Base-by-base conservation (phyloP, 1,140 invertebrate genomes). In the Diplogasteroides magnus region DNA sequence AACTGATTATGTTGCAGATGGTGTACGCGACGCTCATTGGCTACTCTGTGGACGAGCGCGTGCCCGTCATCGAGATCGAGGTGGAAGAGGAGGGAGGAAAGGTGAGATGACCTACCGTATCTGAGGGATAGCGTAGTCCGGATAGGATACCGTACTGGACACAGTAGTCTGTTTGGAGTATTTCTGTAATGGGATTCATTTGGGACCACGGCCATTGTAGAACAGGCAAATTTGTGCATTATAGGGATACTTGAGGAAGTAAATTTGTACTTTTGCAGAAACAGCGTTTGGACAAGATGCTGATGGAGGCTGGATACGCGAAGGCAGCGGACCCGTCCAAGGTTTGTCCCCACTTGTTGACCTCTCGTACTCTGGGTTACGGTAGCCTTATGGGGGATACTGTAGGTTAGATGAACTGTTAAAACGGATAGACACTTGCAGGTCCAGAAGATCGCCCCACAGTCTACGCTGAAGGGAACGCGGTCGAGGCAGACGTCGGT, bases 291-390 rank as follows among this genome's bases (percentile, higher is more conserved):
- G 73, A 74, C 64, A 25, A 61, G 37, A 6, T 61, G 2, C 57
- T 74, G 58, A 67, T 74, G 69, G 65, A 73, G 26, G 25, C 19
- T n/a, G 73, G 70, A 28, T 32, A 67, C 14, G 73, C 73, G 0
- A 68, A 75, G 55, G 64, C 70, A 2, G 64, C 72, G 29, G 73
- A 74, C 58, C 73, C 73, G 32, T 74, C 73, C 13, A 74, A 74
- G 48, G 48, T 73, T 48, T 23, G 14, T 11, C n/a, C n/a, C n/a
- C n/a, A n/a, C n/a, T n/a, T n/a, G n/a, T n/a, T 14, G n/a, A 32
- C 57, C 31, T n/a, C 14, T 2, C 31, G 6, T 32, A 13, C 32
- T 25, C 2, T 14, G 23, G 29, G 14, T 29, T 48, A 13, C 0
- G 64, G 64, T 58, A 57, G n/a, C n/a, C n/a, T n/a, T n/a, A n/a